Conservation (phyloP, 92 coral and sea anemone genomes). For the Pocillopora grandis region DNA sequence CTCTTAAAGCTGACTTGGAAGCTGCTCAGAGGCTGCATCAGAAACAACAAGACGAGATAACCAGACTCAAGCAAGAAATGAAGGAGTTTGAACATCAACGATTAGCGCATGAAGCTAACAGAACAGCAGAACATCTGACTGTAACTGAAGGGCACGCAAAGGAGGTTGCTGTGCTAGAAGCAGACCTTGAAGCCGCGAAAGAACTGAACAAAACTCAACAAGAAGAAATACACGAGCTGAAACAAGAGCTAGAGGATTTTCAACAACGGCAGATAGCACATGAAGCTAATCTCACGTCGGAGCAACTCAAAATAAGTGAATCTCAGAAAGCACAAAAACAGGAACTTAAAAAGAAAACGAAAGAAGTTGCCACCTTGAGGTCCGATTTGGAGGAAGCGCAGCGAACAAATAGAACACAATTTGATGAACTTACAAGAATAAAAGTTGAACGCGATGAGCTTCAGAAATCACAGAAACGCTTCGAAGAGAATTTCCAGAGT, state of each 20-base stretch:
- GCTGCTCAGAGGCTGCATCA: constrained; percentile 8
- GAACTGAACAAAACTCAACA: constrained; percentile 30
- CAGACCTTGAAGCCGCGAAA: constrained; percentile 38
- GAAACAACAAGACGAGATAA: constrained; percentile 23
- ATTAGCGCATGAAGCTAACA: constrained; percentile 52
- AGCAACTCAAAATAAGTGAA: constrained; percentile 42
- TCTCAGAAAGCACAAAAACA: constrained; percentile 32
- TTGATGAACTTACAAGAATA: constrained; percentile 31
- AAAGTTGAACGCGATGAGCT: constrained; percentile 24
- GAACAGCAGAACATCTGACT: constrained; percentile 55
- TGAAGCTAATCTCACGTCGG: constrained; percentile 67
- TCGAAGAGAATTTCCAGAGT: constrained; percentile 45
- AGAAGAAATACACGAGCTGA: constrained; percentile 29
- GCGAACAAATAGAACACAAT: constrained; percentile 33
- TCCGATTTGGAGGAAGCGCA: constrained; percentile 39
- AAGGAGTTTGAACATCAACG: constrained; percentile 36
- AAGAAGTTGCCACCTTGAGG: constrained; percentile 44
- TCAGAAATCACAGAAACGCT: constrained; percentile 43
- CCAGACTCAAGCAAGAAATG: constrained; percentile 22
- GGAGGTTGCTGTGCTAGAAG: constrained; percentile 30
- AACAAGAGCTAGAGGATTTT: constrained; percentile 36
- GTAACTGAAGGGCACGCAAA: constrained; percentile 40
- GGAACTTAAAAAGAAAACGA: constrained; percentile 41
- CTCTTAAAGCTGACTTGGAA: constrained; percentile 30
- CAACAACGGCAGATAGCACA: constrained; percentile 48